Evolutionary conservation across 2,797 vertebrate genomes (phyloP).

Genomic region (Halcyon chelicuti): DNA sequence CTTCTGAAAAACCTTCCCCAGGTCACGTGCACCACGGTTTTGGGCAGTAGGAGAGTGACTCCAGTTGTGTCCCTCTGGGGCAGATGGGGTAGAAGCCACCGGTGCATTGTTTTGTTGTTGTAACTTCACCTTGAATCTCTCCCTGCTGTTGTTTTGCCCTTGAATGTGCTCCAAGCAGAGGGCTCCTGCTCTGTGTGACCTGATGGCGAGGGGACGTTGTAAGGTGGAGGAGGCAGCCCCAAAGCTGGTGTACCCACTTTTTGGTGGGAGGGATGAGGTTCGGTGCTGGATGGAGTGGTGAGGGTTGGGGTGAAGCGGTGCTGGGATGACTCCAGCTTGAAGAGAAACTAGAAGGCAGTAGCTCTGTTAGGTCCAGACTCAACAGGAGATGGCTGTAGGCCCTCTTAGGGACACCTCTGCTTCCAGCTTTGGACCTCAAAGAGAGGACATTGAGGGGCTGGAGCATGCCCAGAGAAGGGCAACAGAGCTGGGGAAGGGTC

Average conservation of each 20-base stretch:
- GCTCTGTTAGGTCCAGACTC: neutral
- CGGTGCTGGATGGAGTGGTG: fast-evolving
- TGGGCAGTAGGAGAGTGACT: neutral
- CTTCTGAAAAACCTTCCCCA: neutral
- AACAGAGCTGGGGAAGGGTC: too few species aligned
- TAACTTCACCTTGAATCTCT: too few species aligned
- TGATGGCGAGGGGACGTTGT: too few species aligned
- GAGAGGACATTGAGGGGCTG: too few species aligned
- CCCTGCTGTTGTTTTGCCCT: too few species aligned
- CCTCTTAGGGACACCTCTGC: neutral
- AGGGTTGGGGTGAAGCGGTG: neutral
- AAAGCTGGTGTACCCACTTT: neutral
- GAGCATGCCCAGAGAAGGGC: too few species aligned
- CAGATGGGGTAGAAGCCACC: neutral
- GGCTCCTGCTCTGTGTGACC: too few species aligned
- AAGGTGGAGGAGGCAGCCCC: too few species aligned
- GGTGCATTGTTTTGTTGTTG: too few species aligned
- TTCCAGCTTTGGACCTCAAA: neutral
- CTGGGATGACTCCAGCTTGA: neutral
- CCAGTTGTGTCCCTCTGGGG: fast-evolving
- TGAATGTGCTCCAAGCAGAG: too few species aligned
- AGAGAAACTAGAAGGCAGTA: neutral
- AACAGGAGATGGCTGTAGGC: neutral
- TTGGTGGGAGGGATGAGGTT: neutral
- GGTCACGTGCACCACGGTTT: neutral